Percentiles rank a stretch among this genome's conserved stretches.
These are phyloP conservation scores for Zygothrica quintamaculata DNA, from an alignment of 2,888 invertebrate species.

Conservation along the genomic window DNA sequence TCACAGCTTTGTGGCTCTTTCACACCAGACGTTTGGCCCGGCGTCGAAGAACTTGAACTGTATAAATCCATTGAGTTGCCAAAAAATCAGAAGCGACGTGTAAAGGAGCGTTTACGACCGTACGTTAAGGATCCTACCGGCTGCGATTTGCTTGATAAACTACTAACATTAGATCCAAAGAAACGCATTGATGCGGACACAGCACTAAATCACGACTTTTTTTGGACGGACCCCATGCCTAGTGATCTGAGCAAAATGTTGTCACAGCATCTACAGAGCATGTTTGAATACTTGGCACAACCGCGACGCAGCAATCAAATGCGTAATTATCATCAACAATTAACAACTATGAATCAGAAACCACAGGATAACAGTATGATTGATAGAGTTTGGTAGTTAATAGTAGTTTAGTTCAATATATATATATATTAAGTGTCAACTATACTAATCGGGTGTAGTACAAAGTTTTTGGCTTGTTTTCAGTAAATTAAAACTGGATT, in stretches of 20 bases:
- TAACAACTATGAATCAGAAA: slow-evolving; percentile 85
- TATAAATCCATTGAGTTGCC: slow-evolving; percentile 95
- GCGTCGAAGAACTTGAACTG: slow-evolving; percentile 94
- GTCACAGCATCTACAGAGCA: slow-evolving; percentile 94
- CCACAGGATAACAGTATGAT: slow-evolving; percentile 93
- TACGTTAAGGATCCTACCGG: slow-evolving; percentile 97
- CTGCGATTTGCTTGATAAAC: slow-evolving; percentile 95
- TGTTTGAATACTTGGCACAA: slow-evolving; percentile 96
- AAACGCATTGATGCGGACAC: slow-evolving; percentile 95
- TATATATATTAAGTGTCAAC: too few species aligned
- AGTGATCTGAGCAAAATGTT: slow-evolving; percentile 95
- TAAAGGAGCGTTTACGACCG: slow-evolving; percentile 92
- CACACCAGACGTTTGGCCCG: slow-evolving; percentile 95
- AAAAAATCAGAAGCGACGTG: slow-evolving; percentile 93
- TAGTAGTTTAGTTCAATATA: slow-evolving; percentile 5
- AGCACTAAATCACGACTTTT: slow-evolving; percentile 98
- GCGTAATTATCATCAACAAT: slow-evolving; percentile 89
- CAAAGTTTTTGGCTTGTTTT: too few species aligned
- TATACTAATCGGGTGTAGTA: too few species aligned
- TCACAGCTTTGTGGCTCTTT: slow-evolving; percentile 98
- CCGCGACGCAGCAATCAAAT: slow-evolving; percentile 89
- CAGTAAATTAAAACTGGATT: too few species aligned
- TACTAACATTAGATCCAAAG: slow-evolving; percentile 95
- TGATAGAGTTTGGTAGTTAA: slow-evolving; percentile 91
- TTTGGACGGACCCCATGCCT: slow-evolving; percentile 99